Percentiles rank a stretch among this genome's conserved stretches.
Evolutionary conservation across 2,888 invertebrate genomes (phyloP).

Genomic region (Zygogramma bicolorata): DNA sequence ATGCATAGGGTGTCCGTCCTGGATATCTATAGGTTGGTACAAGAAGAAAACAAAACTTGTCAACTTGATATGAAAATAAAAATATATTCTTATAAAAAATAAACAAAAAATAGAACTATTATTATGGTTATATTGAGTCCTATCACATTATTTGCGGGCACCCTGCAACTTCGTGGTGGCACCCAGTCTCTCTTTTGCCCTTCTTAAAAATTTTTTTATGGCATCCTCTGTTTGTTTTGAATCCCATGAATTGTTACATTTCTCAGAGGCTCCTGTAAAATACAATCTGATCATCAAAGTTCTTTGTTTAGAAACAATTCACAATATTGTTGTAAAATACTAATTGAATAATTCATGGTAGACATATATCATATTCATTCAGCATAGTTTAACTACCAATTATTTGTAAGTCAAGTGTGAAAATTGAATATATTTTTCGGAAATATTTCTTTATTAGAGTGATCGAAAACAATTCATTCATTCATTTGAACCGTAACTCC

Average conservation of each 20-base stretch:
- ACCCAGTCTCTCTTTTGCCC: slow-evolving; percentile 1
- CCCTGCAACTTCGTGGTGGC: neutral
- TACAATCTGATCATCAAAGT: neutral
- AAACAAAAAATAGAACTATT: neutral
- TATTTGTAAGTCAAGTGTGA: neutral
- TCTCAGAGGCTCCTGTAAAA: slow-evolving; percentile 6
- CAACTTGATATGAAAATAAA: neutral
- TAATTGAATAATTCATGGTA: neutral
- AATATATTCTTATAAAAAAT: neutral
- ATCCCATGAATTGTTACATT: neutral
- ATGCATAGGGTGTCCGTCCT: neutral
- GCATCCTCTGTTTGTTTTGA: neutral
- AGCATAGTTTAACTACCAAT: neutral
- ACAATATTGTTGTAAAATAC: neutral
- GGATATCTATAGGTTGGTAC: neutral
- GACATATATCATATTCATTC: neutral
- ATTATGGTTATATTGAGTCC: neutral
- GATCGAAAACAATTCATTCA: neutral
- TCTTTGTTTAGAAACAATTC: neutral
- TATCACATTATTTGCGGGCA: neutral
- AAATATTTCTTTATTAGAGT: neutral
- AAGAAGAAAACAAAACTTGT: neutral
- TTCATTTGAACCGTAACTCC: neutral
- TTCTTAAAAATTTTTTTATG: neutral
- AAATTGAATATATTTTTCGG: neutral